A percentile compares a stretch with the other conserved stretches of the same genome.
phyloP scores from a whole-genome alignment of 2,113 vertebrate species.

The Girardinichthys multiradiatus region DNA sequence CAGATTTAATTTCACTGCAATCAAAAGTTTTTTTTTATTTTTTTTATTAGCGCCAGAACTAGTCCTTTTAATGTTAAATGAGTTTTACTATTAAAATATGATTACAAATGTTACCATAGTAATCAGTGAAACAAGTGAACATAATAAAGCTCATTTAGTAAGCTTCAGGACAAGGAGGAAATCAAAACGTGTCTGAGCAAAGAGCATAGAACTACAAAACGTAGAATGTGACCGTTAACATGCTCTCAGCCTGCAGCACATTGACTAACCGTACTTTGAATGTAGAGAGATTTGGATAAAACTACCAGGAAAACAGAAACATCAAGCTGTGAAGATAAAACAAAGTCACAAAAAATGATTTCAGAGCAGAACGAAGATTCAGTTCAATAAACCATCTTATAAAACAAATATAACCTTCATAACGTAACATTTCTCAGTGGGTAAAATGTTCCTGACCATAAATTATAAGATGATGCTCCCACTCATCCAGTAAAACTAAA shows the following conservation, averaged over 20 bases:
- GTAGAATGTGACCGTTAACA: neutral
- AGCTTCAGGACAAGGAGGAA: no score
- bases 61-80: no score
- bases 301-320: conserved; percentile 29
- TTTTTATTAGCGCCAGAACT: no score
- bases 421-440: neutral
- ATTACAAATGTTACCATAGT: no score
- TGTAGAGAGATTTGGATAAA: conserved; percentile 9
- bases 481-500: conserved; percentile 32
- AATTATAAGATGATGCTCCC: conserved; percentile 6
- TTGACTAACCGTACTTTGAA: neutral
- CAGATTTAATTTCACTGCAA: no score
- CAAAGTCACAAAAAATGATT: neutral
- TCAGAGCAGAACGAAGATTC: conserved; percentile 16
- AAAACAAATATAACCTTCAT: conserved; percentile 38
- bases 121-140: no score
- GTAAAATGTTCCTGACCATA: conserved; percentile 2
- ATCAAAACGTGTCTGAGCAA: no score
- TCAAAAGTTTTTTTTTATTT: no score
- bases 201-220: neutral
- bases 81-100: no score
- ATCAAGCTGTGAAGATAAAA: conserved; percentile 18
- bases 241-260: neutral
- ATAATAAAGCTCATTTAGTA: no score
- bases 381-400: conserved; percentile 14